Conservation (phyloP, 2,797 vertebrate genomes). For the Chloroceryle inda region DNA sequence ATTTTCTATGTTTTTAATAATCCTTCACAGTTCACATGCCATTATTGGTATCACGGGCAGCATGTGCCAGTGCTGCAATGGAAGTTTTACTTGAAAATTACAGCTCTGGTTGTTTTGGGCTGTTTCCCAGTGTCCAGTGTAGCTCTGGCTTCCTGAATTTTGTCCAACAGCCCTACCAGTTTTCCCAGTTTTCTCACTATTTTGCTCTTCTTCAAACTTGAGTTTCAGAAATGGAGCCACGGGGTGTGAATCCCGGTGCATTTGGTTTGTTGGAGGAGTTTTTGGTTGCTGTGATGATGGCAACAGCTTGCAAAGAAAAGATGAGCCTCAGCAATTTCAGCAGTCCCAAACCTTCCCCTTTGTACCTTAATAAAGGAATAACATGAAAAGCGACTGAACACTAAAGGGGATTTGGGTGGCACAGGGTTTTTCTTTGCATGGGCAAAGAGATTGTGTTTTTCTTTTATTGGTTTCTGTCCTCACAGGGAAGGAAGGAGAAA, state of each 20-base stretch:
- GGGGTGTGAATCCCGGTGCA: fast-evolving
- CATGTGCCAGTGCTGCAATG: fast-evolving
- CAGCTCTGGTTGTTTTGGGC: background rate
- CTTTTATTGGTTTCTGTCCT: background rate
- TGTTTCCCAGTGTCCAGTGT: fast-evolving
- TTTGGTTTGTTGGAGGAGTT: fast-evolving
- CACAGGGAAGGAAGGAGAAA: background rate
- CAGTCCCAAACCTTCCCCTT: background rate
- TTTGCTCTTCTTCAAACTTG: background rate
- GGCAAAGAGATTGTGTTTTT: background rate
- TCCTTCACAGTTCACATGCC: background rate
- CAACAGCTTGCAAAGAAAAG: background rate
- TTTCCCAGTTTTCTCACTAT: background rate
- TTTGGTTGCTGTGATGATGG: fast-evolving
- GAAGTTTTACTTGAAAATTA: background rate
- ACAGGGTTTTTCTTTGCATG: background rate
- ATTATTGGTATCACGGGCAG: fast-evolving
- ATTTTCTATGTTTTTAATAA: background rate
- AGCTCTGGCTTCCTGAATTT: background rate
- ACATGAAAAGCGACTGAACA: background rate
- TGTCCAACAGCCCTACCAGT: background rate
- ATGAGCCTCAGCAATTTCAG: fast-evolving
- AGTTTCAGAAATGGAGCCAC: background rate
- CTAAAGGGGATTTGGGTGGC: fast-evolving
- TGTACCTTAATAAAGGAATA: background rate